Base-by-base conservation (phyloP, 2,113 vertebrate species). In the Heliornis fulica region DNA sequence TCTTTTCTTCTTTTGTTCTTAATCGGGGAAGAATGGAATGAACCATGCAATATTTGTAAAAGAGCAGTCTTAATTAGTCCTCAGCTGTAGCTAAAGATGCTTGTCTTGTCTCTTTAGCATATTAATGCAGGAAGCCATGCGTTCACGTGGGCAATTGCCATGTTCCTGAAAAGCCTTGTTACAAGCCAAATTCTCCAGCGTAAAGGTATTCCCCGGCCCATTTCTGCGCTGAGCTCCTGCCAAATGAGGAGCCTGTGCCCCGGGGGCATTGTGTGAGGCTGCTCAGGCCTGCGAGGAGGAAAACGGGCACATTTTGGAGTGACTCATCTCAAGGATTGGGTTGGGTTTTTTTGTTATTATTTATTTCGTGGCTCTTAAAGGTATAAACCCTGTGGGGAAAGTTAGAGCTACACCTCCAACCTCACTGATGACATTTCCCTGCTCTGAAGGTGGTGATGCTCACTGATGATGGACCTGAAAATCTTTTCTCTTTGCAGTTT, bases 1-100 rank as follows among this genome's bases (percentile, higher is more conserved):
- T 95, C 95, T 96, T n/a, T 97, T 97, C 89, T 95, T 97, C 97
- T 97, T 98, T 98, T 97, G 96, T 98, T 98, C 97, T 96, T 97
- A 98, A 98, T 98, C 97, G 94, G 96, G 97, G 89, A 96, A 97
- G 97, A 98, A 97, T 97, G 97, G 97, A 97, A 95, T 91, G 95
- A 97, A 95, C 96, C 95, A 94, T 97, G 94, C 92, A 94, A 94
- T 94, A 94, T 95, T 97, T 97, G 97, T 96, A 97, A 97, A 96
- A 96, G 97, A 96, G 94, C 95, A 94, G 93, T 94, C 96, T 98
- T 98, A 97, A 98, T 98, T 98, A 98, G 97, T 96, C 96, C 92
- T 97, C 97, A 97, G 96, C 93, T 96, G 94, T 93, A 94, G 94
- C 92, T 90, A 94, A 94, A 96, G 97, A 97, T 97, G 93, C 95